Evolutionary conservation across 2,113 vertebrate species (phyloP), one percentile per base, ranked within the genome.

Genomic region (Leucosticte australis): DNA sequence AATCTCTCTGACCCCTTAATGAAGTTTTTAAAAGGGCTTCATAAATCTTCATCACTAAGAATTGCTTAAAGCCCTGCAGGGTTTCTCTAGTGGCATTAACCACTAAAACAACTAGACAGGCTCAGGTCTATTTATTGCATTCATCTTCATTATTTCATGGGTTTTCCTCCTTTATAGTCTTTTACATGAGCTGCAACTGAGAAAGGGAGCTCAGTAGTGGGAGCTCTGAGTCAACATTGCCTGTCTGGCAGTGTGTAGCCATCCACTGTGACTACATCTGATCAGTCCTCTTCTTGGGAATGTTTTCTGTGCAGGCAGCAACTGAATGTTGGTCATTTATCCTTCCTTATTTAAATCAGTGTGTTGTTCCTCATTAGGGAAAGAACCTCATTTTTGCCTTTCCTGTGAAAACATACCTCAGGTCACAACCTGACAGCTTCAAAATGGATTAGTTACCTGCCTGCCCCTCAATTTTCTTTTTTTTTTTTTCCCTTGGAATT

Each of bases 21-120:
- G 82, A 95, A 95, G 87, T 93, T 93, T 95, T 92, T 80, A 88
- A 90, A 97, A 87, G 87, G 84, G 65, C 87, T 95, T 90, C 82
- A 93, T 97, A 95, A 95, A 94, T 92, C 91, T 95, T 95, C 82
- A 93, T 85, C 90, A 74, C 39, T 52, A 59, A 52, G 71, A 74
- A 83, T 21, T 94, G 63, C 84, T 83, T 88, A 73, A 91, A 95
- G 71, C 52, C 83, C 53, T 86, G 42, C 84, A 92, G 84, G 46
- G 35, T 91, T 96, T 85, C 67, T 87, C 19, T 60, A 76, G 67
- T 80, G 90, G 39, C 79, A 83, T 90, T 92, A 95, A 85, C 53
- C 55, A 70, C 70, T 91, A 79, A 77, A 92, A 73, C 46, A 90
- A 79, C 59, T 67, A 83, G 90, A 91, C 67, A 91, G 55, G 35